phyloP scores from a whole-genome alignment of 92 coral and sea anemone species.

The Blastomussa wellsi region DNA sequence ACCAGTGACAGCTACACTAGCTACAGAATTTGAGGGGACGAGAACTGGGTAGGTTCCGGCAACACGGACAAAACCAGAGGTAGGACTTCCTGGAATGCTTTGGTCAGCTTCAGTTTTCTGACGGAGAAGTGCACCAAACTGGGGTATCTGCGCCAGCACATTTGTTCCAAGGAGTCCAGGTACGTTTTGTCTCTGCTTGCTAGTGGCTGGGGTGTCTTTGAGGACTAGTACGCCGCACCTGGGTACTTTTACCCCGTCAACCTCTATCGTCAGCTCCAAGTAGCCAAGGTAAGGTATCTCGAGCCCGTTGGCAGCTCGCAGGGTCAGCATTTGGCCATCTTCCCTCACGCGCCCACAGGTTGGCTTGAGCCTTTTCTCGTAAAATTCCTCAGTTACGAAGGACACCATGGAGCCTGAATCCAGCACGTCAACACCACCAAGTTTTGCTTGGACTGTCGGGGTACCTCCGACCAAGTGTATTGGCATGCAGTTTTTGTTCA shows the following conservation, averaged over 20 bases:
- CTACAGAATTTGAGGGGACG: conserved; percentile 34
- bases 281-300: too few species aligned
- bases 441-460: conserved; percentile 38
- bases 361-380: conserved; percentile 31
- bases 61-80: conserved; percentile 53
- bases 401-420: conserved; percentile 65
- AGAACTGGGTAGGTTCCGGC: conserved; percentile 43
- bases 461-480: conserved; percentile 23
- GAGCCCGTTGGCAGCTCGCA: conserved; percentile 51
- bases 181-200: conserved; percentile 15
- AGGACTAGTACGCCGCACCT: conserved; percentile 51
- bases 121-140: conserved; percentile 36
- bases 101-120: background rate
- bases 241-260: conserved; percentile 43
- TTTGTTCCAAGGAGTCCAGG: conserved; percentile 64
- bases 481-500: background rate
- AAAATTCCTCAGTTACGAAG: conserved; percentile 48
- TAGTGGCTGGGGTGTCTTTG: conserved; percentile 47
- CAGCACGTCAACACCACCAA: conserved; percentile 47
- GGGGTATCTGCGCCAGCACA: conserved; percentile 54
- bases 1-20: conserved; percentile 45
- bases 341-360: conserved; percentile 17
- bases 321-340: conserved; percentile 33
- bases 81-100: background rate
- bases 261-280: too few species aligned